phyloP scores from a whole-genome alignment of 2,113 vertebrate species.

The Eubucco bourcierii region DNA sequence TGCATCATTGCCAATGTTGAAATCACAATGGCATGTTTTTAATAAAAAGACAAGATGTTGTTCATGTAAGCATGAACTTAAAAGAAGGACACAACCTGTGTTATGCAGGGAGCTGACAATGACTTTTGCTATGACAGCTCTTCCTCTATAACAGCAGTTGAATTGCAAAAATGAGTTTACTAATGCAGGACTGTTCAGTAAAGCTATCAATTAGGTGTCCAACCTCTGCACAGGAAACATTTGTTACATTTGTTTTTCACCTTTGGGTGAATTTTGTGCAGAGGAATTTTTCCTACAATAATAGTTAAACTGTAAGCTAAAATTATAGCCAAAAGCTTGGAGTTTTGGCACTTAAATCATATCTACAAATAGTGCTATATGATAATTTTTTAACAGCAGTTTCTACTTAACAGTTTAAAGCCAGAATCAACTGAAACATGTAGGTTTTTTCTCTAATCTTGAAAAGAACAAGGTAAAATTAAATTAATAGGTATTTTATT shows the following conservation, averaged over 20 bases:
- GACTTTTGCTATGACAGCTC: neutral
- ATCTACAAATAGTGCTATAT: no score
- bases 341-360: neutral
- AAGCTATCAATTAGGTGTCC: neutral
- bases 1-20: neutral
- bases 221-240: neutral
- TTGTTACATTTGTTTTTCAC: neutral
- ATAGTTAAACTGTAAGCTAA: neutral
- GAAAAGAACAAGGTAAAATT: neutral
- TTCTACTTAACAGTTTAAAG: neutral
- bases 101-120: neutral
- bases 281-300: neutral
- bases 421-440: neutral
- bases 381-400: neutral
- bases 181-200: neutral
- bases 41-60: neutral
- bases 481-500: neutral
- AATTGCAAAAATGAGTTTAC: neutral
- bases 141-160: neutral
- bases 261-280: neutral
- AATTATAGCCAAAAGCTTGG: neutral
- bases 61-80: neutral
- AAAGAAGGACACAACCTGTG: neutral
- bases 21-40: neutral
- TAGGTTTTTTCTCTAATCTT: neutral